Evolutionary conservation across 2,113 vertebrate genomes (phyloP).

Genomic region (Corythoichthys intestinalis): DNA sequence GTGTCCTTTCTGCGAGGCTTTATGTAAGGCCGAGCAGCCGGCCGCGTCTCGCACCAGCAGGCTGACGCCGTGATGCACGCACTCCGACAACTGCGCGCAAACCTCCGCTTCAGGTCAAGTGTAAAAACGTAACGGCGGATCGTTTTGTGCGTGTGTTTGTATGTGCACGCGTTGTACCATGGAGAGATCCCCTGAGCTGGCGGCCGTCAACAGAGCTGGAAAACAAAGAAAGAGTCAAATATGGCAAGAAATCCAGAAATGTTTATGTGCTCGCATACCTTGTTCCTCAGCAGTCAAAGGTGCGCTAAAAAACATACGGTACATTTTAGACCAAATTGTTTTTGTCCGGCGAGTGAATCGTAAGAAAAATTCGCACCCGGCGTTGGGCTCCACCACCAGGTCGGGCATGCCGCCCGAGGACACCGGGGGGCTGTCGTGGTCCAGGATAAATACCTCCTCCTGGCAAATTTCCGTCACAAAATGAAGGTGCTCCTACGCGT

Average conservation of each 20-base stretch:
- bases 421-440: slow-evolving; percentile 80
- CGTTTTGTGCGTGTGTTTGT: too few relatives aligned
- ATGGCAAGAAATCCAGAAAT: too few relatives aligned
- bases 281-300: slow-evolving; percentile 69
- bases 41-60: slow-evolving; percentile 84
- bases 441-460: slow-evolving; percentile 96
- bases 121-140: too few relatives aligned
- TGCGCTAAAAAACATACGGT: slow-evolving; percentile 36
- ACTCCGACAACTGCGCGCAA: slow-evolving; percentile 78
- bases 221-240: slow-evolving; percentile 11
- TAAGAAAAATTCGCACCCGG: slow-evolving; percentile 64
- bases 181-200: slow-evolving; percentile 61
- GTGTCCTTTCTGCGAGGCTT: slow-evolving; percentile 83
- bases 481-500: slow-evolving; percentile 91
- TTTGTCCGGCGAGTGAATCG: not conserved
- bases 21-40: slow-evolving; percentile 84
- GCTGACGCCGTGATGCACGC: slow-evolving; percentile 82
- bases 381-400: slow-evolving; percentile 87
- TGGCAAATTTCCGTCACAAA: slow-evolving; percentile 98
- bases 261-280: slow-evolving; percentile 50
- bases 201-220: slow-evolving; percentile 66
- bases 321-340: not conserved
- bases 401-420: slow-evolving; percentile 87
- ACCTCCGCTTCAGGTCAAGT: not conserved
- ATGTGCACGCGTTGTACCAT: slow-evolving; percentile 31